These are phyloP conservation scores for Festucalex cinctus DNA, from an alignment of 2,113 vertebrate genomes.

Conservation along the genomic window DNA sequence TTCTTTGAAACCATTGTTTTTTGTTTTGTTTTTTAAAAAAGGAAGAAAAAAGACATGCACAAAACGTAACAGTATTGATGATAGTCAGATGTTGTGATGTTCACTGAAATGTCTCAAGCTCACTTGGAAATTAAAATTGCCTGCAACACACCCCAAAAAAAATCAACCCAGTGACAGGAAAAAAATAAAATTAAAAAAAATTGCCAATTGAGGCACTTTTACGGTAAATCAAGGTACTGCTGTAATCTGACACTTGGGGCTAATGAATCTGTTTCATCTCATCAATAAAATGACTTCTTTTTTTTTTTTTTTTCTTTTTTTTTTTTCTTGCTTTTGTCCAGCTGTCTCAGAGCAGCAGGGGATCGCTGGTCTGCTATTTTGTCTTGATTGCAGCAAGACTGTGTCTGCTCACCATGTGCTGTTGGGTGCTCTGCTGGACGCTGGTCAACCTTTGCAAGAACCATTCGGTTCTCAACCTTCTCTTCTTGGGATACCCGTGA, in stretches of 20 bases:
- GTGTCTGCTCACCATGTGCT: constrained; percentile 89
- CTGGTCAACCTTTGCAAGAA: constrained; percentile 92
- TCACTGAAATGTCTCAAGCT: too few species aligned
- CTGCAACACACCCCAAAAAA: too few species aligned
- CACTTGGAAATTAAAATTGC: too few species aligned
- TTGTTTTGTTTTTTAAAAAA: too few species aligned
- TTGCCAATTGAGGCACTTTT: neutral
- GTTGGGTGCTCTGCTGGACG: constrained; percentile 97
- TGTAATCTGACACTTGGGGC: neutral
- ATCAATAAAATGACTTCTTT: neutral
- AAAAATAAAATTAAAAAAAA: too few species aligned
- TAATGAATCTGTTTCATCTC: neutral
- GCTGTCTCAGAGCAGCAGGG: constrained; percentile 86
- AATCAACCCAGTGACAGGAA: too few species aligned
- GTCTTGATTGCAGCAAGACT: constrained; percentile 82
- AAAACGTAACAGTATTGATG: too few species aligned
- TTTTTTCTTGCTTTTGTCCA: constrained; percentile 38
- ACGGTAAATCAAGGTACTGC: neutral
- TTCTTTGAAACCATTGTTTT: too few species aligned
- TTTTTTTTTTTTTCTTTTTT: too few species aligned
- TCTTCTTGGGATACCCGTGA: constrained; percentile 99
- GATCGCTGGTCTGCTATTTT: constrained; percentile 82
- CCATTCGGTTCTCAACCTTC: constrained; percentile 95
- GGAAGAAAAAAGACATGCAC: too few species aligned
- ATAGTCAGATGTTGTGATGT: too few species aligned